Evolutionary conservation across 2,888 invertebrate species (phyloP), one percentile per base, ranked within the genome.

Genomic region (Cerastis rubricosa): DNA sequence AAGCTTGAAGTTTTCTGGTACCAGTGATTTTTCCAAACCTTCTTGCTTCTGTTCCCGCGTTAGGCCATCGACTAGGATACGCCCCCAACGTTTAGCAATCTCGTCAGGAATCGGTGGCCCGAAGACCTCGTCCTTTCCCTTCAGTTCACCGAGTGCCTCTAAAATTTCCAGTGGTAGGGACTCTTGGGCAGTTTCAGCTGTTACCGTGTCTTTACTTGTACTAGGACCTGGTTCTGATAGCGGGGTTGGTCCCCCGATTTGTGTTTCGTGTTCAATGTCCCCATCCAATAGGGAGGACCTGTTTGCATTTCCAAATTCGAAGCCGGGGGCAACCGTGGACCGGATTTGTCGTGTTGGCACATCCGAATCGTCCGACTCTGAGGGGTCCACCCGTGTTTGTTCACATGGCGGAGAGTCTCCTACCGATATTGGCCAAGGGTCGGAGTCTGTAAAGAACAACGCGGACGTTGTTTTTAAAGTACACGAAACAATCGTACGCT

Each of bases 51-150:
- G 59, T 19, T 35, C 29, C 29, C 29, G 29, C 9, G 35, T 35
- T 51, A 51, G 49, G 35, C 51, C 67, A 11, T 67, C 67, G 19
- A 67, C 67, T 35, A 67, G 51, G 14, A 67, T 67, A 67, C 67
- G 22, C 51, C 67, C 51, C 67, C 67, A 67, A 51, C 67, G 67
- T 67, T 67, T 67, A 67, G 67, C 67, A 51, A 67, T 40, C 22
- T 67, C 67, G 22, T 67, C 67, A 51, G 67, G 67, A 67, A 67
- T 67, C 51, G 49, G 67, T 67, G 67, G 67, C 12, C 67, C 67
- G 22, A 67, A 67, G 35, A 67, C 67, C 51, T 67, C 67, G 6
- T 67, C 67, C 51, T 51, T 67, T 67, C 35, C 67, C 49, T 35
- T 51, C 2, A 49, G 22, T 63, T 63, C 61, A 19, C 61, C 61